These are phyloP conservation scores for Chironomus riparius DNA, from an alignment of 2,888 invertebrate species.

Conservation along the genomic window DNA sequence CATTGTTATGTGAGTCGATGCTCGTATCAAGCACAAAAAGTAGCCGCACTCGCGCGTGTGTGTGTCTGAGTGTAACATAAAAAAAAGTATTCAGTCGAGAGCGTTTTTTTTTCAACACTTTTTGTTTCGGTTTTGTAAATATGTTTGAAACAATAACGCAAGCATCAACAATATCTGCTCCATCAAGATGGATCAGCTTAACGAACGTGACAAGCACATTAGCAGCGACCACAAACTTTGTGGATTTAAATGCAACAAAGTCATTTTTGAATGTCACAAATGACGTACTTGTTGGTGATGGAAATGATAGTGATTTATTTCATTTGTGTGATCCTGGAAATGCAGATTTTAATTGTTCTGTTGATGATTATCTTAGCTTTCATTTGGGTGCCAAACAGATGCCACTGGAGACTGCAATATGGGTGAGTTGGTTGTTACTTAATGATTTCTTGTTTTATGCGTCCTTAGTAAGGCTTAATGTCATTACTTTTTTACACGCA, in stretches of 20 bases:
- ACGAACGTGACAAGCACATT: background rate
- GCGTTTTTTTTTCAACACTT: background rate
- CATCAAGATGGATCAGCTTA: background rate
- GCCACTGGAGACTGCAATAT: constrained; percentile 47
- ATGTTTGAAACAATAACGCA: constrained; percentile 11
- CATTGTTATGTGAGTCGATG: background rate
- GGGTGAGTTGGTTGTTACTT: constrained; percentile 40
- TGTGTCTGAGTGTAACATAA: too few relatives aligned
- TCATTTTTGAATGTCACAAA: background rate
- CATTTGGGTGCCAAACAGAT: constrained; percentile 55
- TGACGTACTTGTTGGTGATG: background rate
- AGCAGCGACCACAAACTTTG: background rate
- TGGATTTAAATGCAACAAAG: background rate
- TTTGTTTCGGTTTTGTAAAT: background rate
- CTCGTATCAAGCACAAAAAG: too few relatives aligned
- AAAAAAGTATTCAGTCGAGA: background rate
- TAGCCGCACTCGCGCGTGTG: too few relatives aligned
- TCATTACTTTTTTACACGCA: too few relatives aligned
- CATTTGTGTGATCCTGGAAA: constrained; percentile 43
- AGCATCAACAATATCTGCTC: background rate
- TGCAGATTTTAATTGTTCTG: constrained; percentile 48
- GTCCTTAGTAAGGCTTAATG: too few relatives aligned
- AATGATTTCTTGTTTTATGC: too few relatives aligned
- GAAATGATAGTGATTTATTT: constrained; percentile 19
- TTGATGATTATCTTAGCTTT: constrained; percentile 50